Base-by-base conservation (phyloP, 2,113 vertebrate genomes). In the Prietella phreatophila region DNA sequence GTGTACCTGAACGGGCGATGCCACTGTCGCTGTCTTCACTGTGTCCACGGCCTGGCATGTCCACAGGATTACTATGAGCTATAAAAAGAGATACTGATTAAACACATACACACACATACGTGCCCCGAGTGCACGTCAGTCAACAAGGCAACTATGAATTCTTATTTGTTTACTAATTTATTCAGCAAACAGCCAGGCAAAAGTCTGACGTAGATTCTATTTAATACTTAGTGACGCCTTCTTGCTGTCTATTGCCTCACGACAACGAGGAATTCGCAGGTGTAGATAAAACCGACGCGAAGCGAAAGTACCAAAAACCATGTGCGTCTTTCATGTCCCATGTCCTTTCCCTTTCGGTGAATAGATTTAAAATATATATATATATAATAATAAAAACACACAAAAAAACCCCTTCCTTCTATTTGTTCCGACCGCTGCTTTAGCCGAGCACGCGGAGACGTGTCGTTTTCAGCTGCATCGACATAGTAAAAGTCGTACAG, bases 1-100 rank as follows among this genome's bases (percentile, higher is more conserved):
- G 19, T 25, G 8, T 96, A 97, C 97, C 97, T 95, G 97, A 97
- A 47, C 96, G 96, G 85, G 96, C 96, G 71, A 97, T 97, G 87
- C 97, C 97, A 0, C 97, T 97, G 92, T 97, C 97, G 90, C 96
- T 93, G 92, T 97, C 97, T 91, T 97, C 97, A 89, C 95, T 96
- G 90, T 95, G 96, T 65, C 96, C 96, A 94, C 97, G 93, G 88
- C 97, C 96, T 2, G 97, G 97, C 97, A 97, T 97, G 87, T 97
- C 97, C 67, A 97, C 96, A 8, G 97, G 97, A 0, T 96, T 97
- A 93, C 97, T 97, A 89, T 97, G 96, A 22, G 96, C 97, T 97
- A 65, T 0, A 88, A 79, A 73, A 83, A 11, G 15, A 58, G 22
- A 82, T 27, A 50, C 11, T 39, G 53, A 20, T 56, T 8, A 69